Percentiles rank a stretch among this genome's conserved stretches.
Evolutionary conservation across 2,113 vertebrate species (phyloP).

Genomic region (Cinclus cinclus): DNA sequence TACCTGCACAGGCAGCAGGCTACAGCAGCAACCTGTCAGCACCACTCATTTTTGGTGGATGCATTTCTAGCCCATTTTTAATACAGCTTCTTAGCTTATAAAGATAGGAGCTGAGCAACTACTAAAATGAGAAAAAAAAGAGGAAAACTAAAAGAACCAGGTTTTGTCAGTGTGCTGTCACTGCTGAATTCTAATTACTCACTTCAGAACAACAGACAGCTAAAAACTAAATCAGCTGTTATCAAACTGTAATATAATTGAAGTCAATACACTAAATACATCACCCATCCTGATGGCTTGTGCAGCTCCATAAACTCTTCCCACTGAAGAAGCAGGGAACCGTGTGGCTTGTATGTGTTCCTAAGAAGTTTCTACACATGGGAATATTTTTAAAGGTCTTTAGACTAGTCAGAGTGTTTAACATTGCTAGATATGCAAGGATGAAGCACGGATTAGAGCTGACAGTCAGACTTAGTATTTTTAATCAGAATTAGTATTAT

Average conservation of each 20-base stretch:
- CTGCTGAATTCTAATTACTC: neutral
- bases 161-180: neutral
- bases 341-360: neutral
- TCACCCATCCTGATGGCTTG: neutral
- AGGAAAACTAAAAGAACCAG: neutral
- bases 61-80: neutral
- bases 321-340: accelerated
- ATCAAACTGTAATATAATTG: neutral
- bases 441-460: conserved; percentile 4
- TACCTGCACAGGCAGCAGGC: neutral
- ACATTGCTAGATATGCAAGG: neutral
- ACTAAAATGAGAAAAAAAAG: neutral
- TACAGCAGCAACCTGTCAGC: neutral
- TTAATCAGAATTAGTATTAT: conserved; percentile 21
- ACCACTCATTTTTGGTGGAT: neutral
- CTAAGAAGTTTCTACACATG: neutral
- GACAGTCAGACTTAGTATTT: conserved; percentile 19
- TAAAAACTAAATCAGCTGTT: neutral
- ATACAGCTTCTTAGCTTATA: neutral
- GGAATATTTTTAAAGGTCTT: neutral
- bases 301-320: neutral
- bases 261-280: neutral
- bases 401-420: neutral
- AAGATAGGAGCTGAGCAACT: neutral
- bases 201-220: neutral